Evolutionary conservation across 2,113 vertebrate genomes (phyloP), one percentile per base, ranked within the genome.

Genomic region (Carollia perspicillata): DNA sequence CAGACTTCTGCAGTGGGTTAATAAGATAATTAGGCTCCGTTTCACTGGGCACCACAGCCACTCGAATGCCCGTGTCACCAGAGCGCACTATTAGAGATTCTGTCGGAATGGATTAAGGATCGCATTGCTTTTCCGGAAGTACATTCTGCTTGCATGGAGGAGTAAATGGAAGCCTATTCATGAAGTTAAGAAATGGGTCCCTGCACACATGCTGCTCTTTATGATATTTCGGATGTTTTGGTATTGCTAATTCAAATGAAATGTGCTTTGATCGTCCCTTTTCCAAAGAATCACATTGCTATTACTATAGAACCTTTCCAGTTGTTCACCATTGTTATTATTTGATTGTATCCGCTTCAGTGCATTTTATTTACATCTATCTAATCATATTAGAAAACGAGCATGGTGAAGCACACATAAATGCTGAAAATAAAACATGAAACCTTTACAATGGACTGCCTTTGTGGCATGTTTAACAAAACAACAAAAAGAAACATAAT

Each of bases 321-420:
- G 90, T 95, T 93, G 33, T 6, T 95, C 28, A 72, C 13, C 33
- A 81, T 89, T 96, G 60, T 94, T 96, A 80, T 97, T 95, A 96
- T 96, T 97, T 94, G 35, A 95, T 96, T 96, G 35, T 92, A 93
- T 95, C 55, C 7, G 40, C 33, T 98, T 96, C 14, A 65, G 9
- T 95, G 69, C 22, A 95, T 97, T 95, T 98, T 98, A 94, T 97
- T 97, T 98, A 96, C 77, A 89, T 47, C 0, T 8, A 95, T 86
- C 72, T 95, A 94, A 40, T 93, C 2, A 40, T 75, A 90, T 28
- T 6, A 89, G 72, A 97, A 97, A 87, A 65, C 58, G 91, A 97
- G 10, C 12, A 88, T 12, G 10, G n/a, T 55, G 40, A 84, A 91
- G 12, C 84, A 97, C 89, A 84, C 58, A 35, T 93, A 6, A 4